Conservation (phyloP, 1,140 invertebrate species). For the Eriocheir sinensis region DNA sequence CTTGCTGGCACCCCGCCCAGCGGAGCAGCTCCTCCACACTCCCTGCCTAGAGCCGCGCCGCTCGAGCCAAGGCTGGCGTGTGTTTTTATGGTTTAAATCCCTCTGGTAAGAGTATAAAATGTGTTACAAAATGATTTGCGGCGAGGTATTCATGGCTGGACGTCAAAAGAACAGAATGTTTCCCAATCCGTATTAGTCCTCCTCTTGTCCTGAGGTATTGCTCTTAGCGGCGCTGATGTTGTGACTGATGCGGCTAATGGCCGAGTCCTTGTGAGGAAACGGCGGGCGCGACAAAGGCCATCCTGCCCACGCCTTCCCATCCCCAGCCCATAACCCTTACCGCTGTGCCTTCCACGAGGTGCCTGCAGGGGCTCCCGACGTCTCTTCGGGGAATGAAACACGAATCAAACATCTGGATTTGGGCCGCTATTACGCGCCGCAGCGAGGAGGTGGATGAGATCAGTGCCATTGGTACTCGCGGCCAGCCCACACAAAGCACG, state of each 20-base stretch:
- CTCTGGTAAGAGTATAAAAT: not conserved
- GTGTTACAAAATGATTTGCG: constrained; percentile 30
- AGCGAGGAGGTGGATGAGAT: not conserved
- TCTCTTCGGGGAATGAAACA: not conserved
- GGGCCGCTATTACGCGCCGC: not conserved
- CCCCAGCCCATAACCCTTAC: too few species aligned
- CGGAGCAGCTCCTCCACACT: not conserved
- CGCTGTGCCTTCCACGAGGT: not conserved
- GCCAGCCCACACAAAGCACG: not conserved
- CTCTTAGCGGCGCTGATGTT: constrained; percentile 3
- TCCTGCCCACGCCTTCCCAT: not conserved
- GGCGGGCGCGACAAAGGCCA: not conserved
- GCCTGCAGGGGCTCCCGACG: too few species aligned
- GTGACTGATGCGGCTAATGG: constrained; percentile 45
- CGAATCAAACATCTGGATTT: not conserved
- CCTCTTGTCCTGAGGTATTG: constrained; percentile 46
- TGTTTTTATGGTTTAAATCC: constrained; percentile 12
- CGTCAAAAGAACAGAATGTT: constrained; percentile 24
- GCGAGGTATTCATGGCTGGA: constrained; percentile 32
- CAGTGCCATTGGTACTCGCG: not conserved
- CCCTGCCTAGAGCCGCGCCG: not conserved
- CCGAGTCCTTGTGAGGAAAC: not conserved
- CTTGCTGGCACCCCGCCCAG: not conserved
- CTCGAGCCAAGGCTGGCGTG: not conserved
- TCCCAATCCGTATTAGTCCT: not conserved